Evolutionary conservation across 1,140 invertebrate species (phyloP).

Genomic region (Samia ricini): DNA sequence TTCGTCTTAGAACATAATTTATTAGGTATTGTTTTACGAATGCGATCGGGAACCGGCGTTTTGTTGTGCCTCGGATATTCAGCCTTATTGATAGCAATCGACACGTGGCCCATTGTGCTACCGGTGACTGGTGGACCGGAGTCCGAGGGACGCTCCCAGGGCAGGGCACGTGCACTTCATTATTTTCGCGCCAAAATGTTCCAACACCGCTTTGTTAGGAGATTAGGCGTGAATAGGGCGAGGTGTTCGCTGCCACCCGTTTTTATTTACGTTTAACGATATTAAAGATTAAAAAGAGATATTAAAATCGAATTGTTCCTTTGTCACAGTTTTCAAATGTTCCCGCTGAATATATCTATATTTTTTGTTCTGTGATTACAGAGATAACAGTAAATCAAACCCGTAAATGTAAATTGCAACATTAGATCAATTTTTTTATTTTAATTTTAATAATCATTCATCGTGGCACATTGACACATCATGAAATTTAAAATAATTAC

Average conservation of each 20-base stretch:
- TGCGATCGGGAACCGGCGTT: slow-evolving; percentile 26
- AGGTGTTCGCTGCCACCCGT: slow-evolving; percentile 13
- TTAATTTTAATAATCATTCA: no score
- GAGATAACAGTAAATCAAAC: no score
- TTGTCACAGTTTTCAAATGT: background rate
- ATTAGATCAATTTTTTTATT: no score
- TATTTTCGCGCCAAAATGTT: slow-evolving; percentile 74
- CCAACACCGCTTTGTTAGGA: slow-evolving; percentile 69
- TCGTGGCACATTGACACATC: no score
- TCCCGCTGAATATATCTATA: no score
- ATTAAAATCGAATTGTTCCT: background rate
- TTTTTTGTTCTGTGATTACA: no score
- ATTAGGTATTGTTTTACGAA: slow-evolving; percentile 1
- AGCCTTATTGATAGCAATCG: slow-evolving; percentile 58
- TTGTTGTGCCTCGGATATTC: slow-evolving; percentile 38
- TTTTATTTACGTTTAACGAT: slow-evolving; percentile 20
- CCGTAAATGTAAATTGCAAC: no score
- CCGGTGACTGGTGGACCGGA: background rate
- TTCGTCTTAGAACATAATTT: background rate
- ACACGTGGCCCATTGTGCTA: slow-evolving; percentile 51
- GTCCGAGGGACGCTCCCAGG: slow-evolving; percentile 22
- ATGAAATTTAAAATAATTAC: no score
- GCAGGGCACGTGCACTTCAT: slow-evolving; percentile 65
- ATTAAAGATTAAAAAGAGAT: background rate
- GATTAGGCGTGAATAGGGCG: slow-evolving; percentile 62